phyloP scores from a whole-genome alignment of 2,888 invertebrate genomes.

The Aradus depressus region DNA sequence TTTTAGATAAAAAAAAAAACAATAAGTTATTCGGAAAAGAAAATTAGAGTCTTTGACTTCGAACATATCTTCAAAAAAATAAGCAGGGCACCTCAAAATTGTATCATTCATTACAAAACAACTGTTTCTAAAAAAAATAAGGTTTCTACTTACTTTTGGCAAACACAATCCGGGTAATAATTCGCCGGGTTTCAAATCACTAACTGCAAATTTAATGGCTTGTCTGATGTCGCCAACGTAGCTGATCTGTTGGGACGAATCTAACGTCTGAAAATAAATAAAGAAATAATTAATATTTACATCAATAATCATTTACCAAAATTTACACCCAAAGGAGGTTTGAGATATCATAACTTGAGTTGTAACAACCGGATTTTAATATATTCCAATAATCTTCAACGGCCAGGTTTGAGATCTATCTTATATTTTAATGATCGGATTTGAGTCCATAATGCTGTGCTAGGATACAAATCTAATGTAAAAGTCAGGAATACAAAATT shows the following conservation, averaged over 20 bases:
- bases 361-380: too few relatives aligned
- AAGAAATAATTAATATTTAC: neutral
- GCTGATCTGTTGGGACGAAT: constrained; percentile 68
- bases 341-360: too few relatives aligned
- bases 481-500: too few relatives aligned
- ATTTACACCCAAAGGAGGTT: neutral
- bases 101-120: neutral
- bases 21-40: too few relatives aligned
- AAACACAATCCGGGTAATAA: constrained; percentile 86
- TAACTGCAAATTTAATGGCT: constrained; percentile 80
- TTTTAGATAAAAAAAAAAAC: too few relatives aligned
- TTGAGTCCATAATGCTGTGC: too few relatives aligned
- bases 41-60: too few relatives aligned
- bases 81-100: neutral
- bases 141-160: constrained; percentile 51
- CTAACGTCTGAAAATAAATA: constrained; percentile 49
- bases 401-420: too few relatives aligned
- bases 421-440: too few relatives aligned
- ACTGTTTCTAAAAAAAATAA: constrained; percentile 5
- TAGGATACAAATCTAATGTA: too few relatives aligned
- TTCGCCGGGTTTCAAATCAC: constrained; percentile 67
- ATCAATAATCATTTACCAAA: neutral
- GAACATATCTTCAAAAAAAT: neutral
- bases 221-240: constrained; percentile 85
- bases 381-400: too few relatives aligned